Percentiles rank a stretch among this genome's conserved stretches.
phyloP scores from a whole-genome alignment of 2,888 invertebrate species.

The Cheilosia urbana region DNA sequence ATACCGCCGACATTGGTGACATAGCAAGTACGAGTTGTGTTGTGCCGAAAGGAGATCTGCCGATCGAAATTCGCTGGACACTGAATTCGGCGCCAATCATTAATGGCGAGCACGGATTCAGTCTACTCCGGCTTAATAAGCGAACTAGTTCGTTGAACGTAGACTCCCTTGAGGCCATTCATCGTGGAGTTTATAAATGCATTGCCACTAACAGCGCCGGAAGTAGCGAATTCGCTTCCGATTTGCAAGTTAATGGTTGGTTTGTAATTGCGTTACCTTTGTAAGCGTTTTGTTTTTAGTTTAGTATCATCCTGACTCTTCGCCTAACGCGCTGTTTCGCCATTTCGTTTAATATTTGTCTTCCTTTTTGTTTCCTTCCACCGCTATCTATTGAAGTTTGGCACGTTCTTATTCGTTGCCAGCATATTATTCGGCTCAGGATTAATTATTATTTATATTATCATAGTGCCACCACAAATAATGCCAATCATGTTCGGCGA shows the following conservation, averaged over 20 bases:
- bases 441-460: slow-evolving; percentile 20
- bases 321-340: slow-evolving; percentile 56
- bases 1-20: slow-evolving; percentile 86
- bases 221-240: slow-evolving; percentile 84
- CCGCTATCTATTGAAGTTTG: no score
- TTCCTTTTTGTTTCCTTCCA: no score
- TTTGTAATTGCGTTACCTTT: neutral
- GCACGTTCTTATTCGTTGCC: no score
- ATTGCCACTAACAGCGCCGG: slow-evolving; percentile 85
- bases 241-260: slow-evolving; percentile 85
- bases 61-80: slow-evolving; percentile 87
- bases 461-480: slow-evolving; percentile 89
- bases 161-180: slow-evolving; percentile 84
- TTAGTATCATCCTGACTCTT: neutral
- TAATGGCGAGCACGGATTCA: slow-evolving; percentile 82
- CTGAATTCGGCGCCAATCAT: slow-evolving; percentile 85
- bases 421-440: neutral
- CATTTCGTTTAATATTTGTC: slow-evolving; percentile 38
- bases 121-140: slow-evolving; percentile 75
- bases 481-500: slow-evolving; percentile 91
- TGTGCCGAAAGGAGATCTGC: slow-evolving; percentile 86
- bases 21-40: slow-evolving; percentile 88
- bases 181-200: slow-evolving; percentile 86
- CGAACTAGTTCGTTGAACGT: slow-evolving; percentile 83
- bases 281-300: slow-evolving; percentile 2